Conservation (phyloP, 2,888 invertebrate species). For the Darwinula stevensoni region DNA sequence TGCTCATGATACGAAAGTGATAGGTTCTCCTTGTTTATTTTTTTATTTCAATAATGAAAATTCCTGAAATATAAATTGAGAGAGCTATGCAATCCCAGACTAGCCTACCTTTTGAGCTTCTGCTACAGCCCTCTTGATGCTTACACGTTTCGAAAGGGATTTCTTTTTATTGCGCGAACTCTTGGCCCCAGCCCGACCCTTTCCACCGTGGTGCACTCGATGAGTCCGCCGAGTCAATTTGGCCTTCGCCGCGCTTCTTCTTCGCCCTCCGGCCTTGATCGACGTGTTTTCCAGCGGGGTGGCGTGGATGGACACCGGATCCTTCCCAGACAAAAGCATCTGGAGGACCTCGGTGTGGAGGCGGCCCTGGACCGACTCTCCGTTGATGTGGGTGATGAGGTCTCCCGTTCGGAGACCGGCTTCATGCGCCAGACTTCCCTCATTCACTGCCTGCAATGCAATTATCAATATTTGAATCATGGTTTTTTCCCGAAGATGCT, state of each 20-base stretch:
- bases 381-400: slow-evolving; percentile 59
- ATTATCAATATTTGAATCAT: neutral
- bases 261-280: slow-evolving; percentile 54
- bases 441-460: slow-evolving; percentile 46
- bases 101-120: too few species aligned
- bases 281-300: slow-evolving; percentile 83
- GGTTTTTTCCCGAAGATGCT: too few species aligned
- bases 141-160: too few species aligned
- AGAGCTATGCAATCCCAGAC: too few species aligned
- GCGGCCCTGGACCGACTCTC: slow-evolving; percentile 49
- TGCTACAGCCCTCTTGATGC: too few species aligned
- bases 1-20: too few species aligned
- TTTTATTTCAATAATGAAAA: too few species aligned
- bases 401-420: slow-evolving; percentile 46
- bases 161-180: too few species aligned
- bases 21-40: too few species aligned
- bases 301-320: slow-evolving; percentile 55
- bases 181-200: too few species aligned
- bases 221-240: slow-evolving; percentile 29
- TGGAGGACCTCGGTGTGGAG: slow-evolving; percentile 67
- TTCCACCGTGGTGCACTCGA: too few species aligned
- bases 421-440: slow-evolving; percentile 69
- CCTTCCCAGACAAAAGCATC: slow-evolving; percentile 55
- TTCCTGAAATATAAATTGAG: too few species aligned
- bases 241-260: slow-evolving; percentile 36